Evolutionary conservation across 2,797 vertebrate species (phyloP), one percentile per base, ranked within the genome.

Genomic region (Podarcis siculus): DNA sequence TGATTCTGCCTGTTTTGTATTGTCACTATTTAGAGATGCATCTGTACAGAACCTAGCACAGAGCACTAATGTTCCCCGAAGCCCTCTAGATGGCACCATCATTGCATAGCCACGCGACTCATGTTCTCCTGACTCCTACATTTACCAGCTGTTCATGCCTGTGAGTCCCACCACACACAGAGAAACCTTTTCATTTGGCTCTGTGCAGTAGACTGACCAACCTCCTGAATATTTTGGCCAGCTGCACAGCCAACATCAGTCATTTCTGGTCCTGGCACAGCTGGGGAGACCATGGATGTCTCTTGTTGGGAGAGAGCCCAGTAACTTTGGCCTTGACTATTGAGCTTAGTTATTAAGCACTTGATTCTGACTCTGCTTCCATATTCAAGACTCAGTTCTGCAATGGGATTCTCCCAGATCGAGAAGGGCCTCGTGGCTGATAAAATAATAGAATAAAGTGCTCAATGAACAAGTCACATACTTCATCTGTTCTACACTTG

Each of bases 131-230:
- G 66, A 78, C 86, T 79, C 12, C 90, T 95, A 91, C 64, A 12
- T 80, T 82, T 76, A 67, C 88, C 85, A 90, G 39, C 77, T 86
- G 37, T 80, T 88, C 80, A 27, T 39, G 75, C 42, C 78, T 82
- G 79, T 25, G 72, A 89, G 89, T 75, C 89, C 67, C 55, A 79
- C 86, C 87, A 90, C 91, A 94, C 86, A 92, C 84, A 94, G 88
- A 94, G 67, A 85, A 66, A 85, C 10, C 86, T 94, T 89, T 95
- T 94, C 90, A 91, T 92, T 91, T 91, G 90, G 89, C 92, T 69
- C 92, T 86, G 80, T 30, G 19, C 30, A 90, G 92, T 61, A 94
- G 61, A 83, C 88, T 86, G 92, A 91, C 61, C 27, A 87, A 69
- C 42, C 32, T 88, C 61, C 64, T 89, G 92, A 94, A 91, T 94